Base-by-base conservation (phyloP, 2,888 invertebrate genomes). In the Epistrophella euchroma region DNA sequence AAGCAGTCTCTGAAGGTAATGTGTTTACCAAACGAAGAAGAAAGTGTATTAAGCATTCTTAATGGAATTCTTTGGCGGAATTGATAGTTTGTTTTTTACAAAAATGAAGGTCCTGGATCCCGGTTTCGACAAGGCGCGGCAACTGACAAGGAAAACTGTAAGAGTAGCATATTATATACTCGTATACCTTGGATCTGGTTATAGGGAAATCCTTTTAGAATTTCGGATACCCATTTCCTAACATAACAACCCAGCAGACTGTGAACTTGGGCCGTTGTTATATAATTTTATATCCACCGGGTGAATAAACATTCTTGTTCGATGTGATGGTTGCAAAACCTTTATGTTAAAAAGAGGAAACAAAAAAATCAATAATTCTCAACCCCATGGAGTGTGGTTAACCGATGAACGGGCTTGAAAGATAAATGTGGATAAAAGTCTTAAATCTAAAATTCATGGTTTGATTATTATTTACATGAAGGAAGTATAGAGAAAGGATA, bases 1-100 rank as follows among this genome's bases (percentile, higher is more conserved):
- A 85, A 85, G 85, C 73, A 85, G 81, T 81, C 77, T 85, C 85
- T 85, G 76, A 45, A 73, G 85, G 73, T 81, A 77, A 84, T 68
- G 85, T 85, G 76, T 85, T 85, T 85, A 83, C 82, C 60, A 52
- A 74, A 73, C 70, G 40, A 71, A 60, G 43, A 71, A 66, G 85
- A 62, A 73, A 72, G 81, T 85, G 72, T 85, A 81, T 81, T 85
- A 81, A 81, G 85, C 72, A 55, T 81, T 77, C 68, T 70, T 81
- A 81, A 85, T 77, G 76, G 73, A 85, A 80, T 85, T 77, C 81
- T 62, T 73, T 76, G 81, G 68, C 58, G 81, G 76, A 84, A 80
- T 80, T 84, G 84, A 84, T 84, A 80, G 84, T 75, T 52, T 84
- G 64, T 66, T 60, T 70, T 70, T 62, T 73, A 73, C 68, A 52